Evolutionary conservation across 2,797 vertebrate genomes (phyloP).

Genomic region (Parauchenoglanis punctatus): DNA sequence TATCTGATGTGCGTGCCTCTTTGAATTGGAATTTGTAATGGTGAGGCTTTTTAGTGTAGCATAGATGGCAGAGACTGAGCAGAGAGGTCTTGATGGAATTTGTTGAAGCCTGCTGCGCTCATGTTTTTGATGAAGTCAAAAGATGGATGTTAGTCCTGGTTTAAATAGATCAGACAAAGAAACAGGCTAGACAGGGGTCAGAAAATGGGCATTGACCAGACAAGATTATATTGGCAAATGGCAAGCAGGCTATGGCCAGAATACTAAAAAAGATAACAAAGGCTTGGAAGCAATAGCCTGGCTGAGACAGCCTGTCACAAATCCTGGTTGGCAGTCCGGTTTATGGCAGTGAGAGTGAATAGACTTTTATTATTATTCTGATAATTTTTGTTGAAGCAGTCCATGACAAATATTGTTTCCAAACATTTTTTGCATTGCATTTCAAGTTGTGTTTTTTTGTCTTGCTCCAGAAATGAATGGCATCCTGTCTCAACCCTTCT

Average conservation of each 20-base stretch:
- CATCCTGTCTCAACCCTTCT: conserved; percentile 26
- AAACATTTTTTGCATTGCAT: conserved; percentile 1
- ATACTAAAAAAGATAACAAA: background rate
- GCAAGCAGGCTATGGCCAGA: background rate
- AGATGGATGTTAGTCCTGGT: too few relatives aligned
- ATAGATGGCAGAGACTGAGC: background rate
- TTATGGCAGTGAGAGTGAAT: background rate
- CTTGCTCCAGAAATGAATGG: conserved; percentile 33
- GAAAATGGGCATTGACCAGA: too few relatives aligned
- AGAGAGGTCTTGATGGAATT: background rate
- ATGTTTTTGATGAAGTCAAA: background rate
- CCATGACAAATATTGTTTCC: background rate
- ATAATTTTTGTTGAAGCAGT: conserved; percentile 13
- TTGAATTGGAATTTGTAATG: background rate
- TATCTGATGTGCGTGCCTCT: background rate
- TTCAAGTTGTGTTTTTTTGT: conserved; percentile 36
- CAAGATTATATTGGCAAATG: too few relatives aligned
- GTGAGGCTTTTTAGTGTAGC: background rate
- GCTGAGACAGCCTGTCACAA: background rate
- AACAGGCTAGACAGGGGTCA: too few relatives aligned
- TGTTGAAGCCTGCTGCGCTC: background rate
- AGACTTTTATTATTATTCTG: background rate
- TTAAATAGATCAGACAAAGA: too few relatives aligned
- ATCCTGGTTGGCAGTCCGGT: background rate
- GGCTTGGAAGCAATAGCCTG: background rate